Conservation (phyloP, 1,140 invertebrate genomes). For the Macrobrachium rosenbergii region DNA sequence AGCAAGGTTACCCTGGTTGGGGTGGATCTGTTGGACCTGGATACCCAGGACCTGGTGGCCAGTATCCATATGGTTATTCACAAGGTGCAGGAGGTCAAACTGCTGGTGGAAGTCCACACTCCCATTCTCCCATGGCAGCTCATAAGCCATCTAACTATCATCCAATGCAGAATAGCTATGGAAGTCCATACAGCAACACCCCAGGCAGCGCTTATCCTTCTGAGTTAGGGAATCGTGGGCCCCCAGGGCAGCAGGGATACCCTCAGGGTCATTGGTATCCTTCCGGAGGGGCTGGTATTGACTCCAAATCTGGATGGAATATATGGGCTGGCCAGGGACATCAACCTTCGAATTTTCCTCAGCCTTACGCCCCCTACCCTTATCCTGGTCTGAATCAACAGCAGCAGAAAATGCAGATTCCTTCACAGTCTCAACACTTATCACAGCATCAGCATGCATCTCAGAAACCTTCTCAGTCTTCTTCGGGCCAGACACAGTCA, state of each 20-base stretch:
- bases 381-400: slow-evolving; percentile 43
- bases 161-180: slow-evolving; percentile 54
- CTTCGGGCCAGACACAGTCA: too few relatives aligned
- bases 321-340: slow-evolving; percentile 46
- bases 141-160: slow-evolving; percentile 53
- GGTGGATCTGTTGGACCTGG: slow-evolving; percentile 39
- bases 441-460: slow-evolving; percentile 37
- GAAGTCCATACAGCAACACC: slow-evolving; percentile 27
- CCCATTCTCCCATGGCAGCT: slow-evolving; percentile 50
- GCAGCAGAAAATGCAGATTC: slow-evolving; percentile 47
- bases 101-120: slow-evolving; percentile 36
- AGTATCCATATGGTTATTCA: slow-evolving; percentile 55
- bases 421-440: slow-evolving; percentile 40
- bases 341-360: slow-evolving; percentile 37
- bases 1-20: slow-evolving; percentile 46
- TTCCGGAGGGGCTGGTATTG: slow-evolving; percentile 35
- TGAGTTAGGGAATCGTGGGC: slow-evolving; percentile 33
- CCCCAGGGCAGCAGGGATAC: slow-evolving; percentile 46
- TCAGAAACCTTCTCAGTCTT: slow-evolving; percentile 11
- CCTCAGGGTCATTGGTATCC: slow-evolving; percentile 45
- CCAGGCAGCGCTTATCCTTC: slow-evolving; percentile 42
- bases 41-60: slow-evolving; percentile 43
- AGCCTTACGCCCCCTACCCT: slow-evolving; percentile 43
- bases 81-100: slow-evolving; percentile 38
- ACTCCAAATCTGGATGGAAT: slow-evolving; percentile 53